Base-by-base conservation (phyloP, 1,140 invertebrate species). In the Leptinotarsa lineolata region DNA sequence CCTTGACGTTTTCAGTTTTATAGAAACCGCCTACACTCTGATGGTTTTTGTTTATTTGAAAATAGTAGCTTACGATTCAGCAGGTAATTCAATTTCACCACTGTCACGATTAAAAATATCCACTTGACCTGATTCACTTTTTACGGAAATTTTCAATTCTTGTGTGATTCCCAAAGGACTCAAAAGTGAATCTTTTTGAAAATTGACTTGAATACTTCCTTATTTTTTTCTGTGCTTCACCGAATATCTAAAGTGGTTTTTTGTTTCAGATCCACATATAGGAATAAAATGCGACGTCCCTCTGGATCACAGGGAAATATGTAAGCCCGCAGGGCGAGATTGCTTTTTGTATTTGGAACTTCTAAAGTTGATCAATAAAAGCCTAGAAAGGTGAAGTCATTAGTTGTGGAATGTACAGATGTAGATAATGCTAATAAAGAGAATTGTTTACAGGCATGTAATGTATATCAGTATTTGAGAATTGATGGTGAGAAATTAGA, bases 271-370 rank as follows among this genome's bases (percentile, higher is more conserved):
- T 87, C 89, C 90, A 0, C 90, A 90, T 21, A 86, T 91, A 60
- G 91, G 91, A 3, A 85, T 87, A 22, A 85, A 91, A 48, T 89
- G 88, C 73, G 90, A 89, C 15, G 89, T 92, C 30, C 88, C 88
- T 0, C 84, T 92, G 63, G 91, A 92, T 82, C 91, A 92, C 82
- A 82, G 90, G 22, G 90, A 92, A 83, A 92, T 92, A 73, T 92
- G 91, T 84, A 92, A 92, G 80, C 91, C 91, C 0, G 86, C 89
- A 20, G 88, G 88, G 66, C 84, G 91, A 13, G 82, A 87, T 63
- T 92, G 91, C 76, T 88, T 90, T 73, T 82, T 92, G 2, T 92
- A 92, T 82, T 85, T 85, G 75, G 88, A 91, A 82, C 83, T 92
- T 59, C 85, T 89, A 66, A 83, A 86, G 68, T 82, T 91, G 64